Evolutionary conservation across 1,140 invertebrate genomes (phyloP).

Genomic region (Ceratoteleas bidentatus): DNA sequence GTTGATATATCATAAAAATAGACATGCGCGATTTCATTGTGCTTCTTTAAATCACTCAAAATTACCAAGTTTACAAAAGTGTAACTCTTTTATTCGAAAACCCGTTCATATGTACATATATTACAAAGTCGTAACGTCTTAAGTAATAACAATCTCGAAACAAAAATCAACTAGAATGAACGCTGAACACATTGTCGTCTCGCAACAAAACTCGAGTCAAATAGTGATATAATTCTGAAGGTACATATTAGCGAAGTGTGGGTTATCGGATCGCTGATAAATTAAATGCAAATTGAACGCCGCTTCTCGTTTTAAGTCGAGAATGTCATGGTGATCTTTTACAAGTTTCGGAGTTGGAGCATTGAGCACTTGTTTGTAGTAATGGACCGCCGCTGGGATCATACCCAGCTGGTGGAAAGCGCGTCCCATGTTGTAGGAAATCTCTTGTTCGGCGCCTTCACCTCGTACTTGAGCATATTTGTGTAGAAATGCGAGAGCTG

Average conservation of each 20-base stretch:
- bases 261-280: constrained; percentile 87
- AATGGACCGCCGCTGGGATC: constrained; percentile 89
- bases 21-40: constrained; percentile 2
- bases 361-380: constrained; percentile 93
- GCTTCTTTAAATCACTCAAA: neutral
- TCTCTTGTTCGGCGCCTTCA: constrained; percentile 89
- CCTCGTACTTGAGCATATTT: constrained; percentile 90
- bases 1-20: neutral
- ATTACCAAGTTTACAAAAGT: no score
- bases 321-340: constrained; percentile 81
- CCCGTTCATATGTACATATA: no score
- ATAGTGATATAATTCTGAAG: constrained; percentile 88
- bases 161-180: neutral
- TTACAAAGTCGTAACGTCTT: no score
- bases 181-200: no score
- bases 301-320: constrained; percentile 89
- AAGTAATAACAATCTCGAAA: no score
- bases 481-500: constrained; percentile 85
- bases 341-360: constrained; percentile 81
- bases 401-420: constrained; percentile 95
- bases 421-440: constrained; percentile 94
- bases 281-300: constrained; percentile 94
- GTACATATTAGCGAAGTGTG: constrained; percentile 87
- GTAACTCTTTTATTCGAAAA: no score
- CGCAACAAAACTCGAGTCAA: constrained; percentile 53